A percentile compares a stretch with the other conserved stretches of the same genome.
Conservation (phyloP, 2,797 vertebrate genomes). For the Enoplosus armatus region DNA sequence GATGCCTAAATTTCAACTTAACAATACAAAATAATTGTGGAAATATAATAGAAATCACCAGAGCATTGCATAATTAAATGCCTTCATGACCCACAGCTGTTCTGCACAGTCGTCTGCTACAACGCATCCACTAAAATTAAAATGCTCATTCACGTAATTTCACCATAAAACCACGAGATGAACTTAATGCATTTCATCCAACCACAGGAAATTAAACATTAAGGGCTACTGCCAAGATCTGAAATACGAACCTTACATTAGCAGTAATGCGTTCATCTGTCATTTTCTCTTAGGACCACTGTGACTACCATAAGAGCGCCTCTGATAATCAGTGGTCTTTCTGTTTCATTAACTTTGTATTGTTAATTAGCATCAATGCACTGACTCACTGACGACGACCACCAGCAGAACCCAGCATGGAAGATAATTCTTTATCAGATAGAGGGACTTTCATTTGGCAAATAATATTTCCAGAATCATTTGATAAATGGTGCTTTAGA, state of each 20-base stretch:
- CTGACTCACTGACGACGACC: background rate
- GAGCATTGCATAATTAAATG: background rate
- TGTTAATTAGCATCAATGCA: conserved; percentile 3
- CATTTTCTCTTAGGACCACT: background rate
- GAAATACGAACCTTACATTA: conserved; percentile 20
- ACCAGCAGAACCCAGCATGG: background rate
- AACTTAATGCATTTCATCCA: conserved; percentile 37
- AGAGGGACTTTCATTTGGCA: background rate
- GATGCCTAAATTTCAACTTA: background rate
- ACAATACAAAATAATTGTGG: conserved; percentile 10
- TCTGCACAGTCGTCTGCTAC: conserved; percentile 28
- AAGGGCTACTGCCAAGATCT: conserved; percentile 22
- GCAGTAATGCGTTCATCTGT: conserved; percentile 3
- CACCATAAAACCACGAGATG: conserved; percentile 5
- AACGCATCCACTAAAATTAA: conserved; percentile 11
- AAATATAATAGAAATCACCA: conserved; percentile 8
- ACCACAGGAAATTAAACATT: conserved; percentile 34
- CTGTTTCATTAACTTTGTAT: background rate
- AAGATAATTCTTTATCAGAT: background rate
- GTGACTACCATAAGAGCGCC: background rate
- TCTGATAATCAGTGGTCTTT: background rate
- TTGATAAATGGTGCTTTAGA: no score
- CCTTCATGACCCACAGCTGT: conserved; percentile 19
- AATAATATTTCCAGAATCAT: background rate
- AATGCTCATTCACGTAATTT: conserved; percentile 42